Base-by-base conservation (phyloP, 2,113 vertebrate genomes). In the Blennius ocellaris region DNA sequence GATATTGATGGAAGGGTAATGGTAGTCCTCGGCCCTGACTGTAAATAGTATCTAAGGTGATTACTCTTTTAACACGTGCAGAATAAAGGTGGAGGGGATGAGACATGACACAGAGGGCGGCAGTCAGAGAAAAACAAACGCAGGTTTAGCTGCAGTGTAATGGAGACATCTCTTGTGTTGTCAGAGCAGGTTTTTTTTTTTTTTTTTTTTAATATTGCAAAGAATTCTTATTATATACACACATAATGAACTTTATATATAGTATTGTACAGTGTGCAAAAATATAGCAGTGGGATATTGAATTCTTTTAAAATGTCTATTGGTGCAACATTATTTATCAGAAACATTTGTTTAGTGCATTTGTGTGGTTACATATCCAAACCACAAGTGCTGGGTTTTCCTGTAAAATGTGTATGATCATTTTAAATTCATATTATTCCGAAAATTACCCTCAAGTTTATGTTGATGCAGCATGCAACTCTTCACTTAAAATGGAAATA, bases 1-100 rank as follows among this genome's bases (percentile, higher is more conserved):
- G 86, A 91, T 93, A 93, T 93, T 92, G 91, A 93, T 91, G 87
- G 88, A 81, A 75, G 77, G 78, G 81, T 93, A 93, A 94, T 92
- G 82, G 86, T 88, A 91, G 92, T 87, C 69, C 89, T 87, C 63
- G 74, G 87, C 84, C 90, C 87, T 40, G 57, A 89, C 89, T 90
- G 90, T 93, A 93, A 93, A 92, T 91, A 93, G 89, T 83, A 87
- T 92, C 86, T 91, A 81, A 91, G 81, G 87, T 87, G 88, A 90
- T 93, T 91, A 82, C 84, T 80, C 84, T 87, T 87, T 80, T 86
- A 82, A 87, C 81, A 82, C 51, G 55, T 64, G 79, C 57, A 69
- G 62, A 17, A 9, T 43, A 65, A 83, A 53, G 74, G 63, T 78
- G 68, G 79, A 70, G 41, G 57, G 44, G 60, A 39, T 72, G 76